Conservation (phyloP, 2,888 invertebrate genomes). For the Cryptocheilus praepositus region DNA sequence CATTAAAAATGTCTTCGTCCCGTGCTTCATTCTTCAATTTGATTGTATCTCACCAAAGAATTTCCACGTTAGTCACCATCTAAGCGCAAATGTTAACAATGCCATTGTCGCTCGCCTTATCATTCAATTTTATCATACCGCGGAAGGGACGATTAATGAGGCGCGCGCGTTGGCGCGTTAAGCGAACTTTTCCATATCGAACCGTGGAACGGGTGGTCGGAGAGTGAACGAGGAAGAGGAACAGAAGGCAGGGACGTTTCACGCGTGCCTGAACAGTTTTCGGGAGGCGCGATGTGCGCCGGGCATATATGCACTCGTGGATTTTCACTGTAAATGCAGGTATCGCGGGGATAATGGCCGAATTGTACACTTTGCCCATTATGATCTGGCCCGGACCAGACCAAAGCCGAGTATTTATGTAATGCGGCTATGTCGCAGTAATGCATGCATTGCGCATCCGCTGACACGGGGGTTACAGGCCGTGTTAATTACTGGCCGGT, state of each 20-base stretch:
- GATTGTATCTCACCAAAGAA: too few relatives aligned
- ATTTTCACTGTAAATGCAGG: slow-evolving; percentile 56
- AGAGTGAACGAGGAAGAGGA: neutral
- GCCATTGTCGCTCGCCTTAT: too few relatives aligned
- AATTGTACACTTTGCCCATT: slow-evolving; percentile 65
- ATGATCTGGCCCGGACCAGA: slow-evolving; percentile 60
- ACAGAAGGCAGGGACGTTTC: slow-evolving; percentile 12
- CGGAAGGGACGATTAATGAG: too few relatives aligned
- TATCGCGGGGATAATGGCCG: slow-evolving; percentile 60
- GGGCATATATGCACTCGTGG: slow-evolving; percentile 36
- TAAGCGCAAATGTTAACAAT: too few relatives aligned
- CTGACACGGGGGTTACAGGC: slow-evolving; percentile 62
- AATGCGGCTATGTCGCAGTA: slow-evolving; percentile 62
- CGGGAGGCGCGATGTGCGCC: neutral
- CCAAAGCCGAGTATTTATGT: slow-evolving; percentile 70
- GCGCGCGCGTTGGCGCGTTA: too few relatives aligned
- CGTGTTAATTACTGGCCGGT: slow-evolving; percentile 69
- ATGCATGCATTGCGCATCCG: slow-evolving; percentile 68
- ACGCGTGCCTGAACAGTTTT: slow-evolving; percentile 30
- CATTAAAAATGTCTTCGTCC: too few relatives aligned
- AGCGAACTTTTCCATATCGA: too few relatives aligned
- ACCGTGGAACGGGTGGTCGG: slow-evolving; percentile 11
- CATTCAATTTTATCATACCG: too few relatives aligned
- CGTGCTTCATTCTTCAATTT: too few relatives aligned
- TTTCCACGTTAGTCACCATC: too few relatives aligned